A percentile compares a stretch with the other conserved stretches of the same genome.
phyloP scores from a whole-genome alignment of 2,888 invertebrate species.

The Pomacea canaliculata region DNA sequence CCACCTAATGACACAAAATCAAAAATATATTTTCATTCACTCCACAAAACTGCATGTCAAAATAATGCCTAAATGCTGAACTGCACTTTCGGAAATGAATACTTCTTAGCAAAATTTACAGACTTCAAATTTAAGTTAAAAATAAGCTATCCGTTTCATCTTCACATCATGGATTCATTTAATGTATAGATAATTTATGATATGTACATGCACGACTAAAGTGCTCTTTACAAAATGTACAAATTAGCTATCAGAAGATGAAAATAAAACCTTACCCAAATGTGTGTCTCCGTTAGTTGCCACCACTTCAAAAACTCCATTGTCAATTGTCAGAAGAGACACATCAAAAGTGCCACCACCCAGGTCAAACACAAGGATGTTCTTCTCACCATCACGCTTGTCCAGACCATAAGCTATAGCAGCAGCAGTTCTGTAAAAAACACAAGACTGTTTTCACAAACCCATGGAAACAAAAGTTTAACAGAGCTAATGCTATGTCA shows the following conservation, averaged over 20 bases:
- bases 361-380: constrained; percentile 97
- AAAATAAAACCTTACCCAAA: constrained; percentile 74
- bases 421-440: constrained; percentile 80
- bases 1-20: constrained; percentile 75
- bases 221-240: no score
- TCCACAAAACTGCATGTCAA: neutral
- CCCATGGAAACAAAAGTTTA: no score
- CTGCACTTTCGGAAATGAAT: no score
- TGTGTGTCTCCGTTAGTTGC: constrained; percentile 96
- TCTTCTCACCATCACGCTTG: constrained; percentile 97
- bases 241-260: no score
- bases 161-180: no score
- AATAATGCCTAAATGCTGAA: no score
- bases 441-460: neutral
- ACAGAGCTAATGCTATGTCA: no score
- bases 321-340: constrained; percentile 96
- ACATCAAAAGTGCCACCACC: constrained; percentile 99
- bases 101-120: no score
- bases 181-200: no score
- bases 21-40: neutral
- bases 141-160: no score
- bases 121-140: no score
- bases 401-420: constrained; percentile 97
- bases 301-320: constrained; percentile 92
- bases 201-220: no score